Conservation (phyloP, 1,140 invertebrate species). For the Dryas iulia region DNA sequence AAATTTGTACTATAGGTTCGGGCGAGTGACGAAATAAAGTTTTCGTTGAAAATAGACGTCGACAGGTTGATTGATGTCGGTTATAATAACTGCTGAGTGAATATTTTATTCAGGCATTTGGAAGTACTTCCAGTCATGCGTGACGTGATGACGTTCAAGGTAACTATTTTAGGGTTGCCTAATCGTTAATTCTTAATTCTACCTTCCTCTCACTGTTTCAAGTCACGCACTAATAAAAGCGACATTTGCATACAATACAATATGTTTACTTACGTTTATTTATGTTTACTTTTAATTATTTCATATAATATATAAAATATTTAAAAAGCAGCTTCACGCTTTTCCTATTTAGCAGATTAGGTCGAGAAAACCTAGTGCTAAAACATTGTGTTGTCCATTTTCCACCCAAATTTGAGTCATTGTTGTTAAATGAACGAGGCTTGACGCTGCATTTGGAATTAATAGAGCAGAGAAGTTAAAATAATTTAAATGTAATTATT, state of each 20-base stretch:
- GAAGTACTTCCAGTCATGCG: constrained; percentile 41
- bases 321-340: too few species aligned
- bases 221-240: constrained; percentile 22
- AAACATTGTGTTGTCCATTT: too few species aligned
- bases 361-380: too few species aligned
- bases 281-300: constrained; percentile 2
- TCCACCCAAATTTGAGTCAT: too few species aligned
- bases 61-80: constrained; percentile 67
- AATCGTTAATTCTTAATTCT: constrained; percentile 57
- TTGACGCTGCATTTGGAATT: too few species aligned
- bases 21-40: constrained; percentile 54
- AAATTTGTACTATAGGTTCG: constrained; percentile 15
- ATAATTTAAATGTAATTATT: too few species aligned
- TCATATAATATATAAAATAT: not conserved
- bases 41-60: constrained; percentile 62
- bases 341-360: too few species aligned
- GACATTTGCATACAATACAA: constrained; percentile 5
- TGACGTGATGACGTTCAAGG: constrained; percentile 57
- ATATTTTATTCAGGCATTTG: constrained; percentile 63
- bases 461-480: too few species aligned
- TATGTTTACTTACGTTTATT: not conserved
- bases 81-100: constrained; percentile 61
- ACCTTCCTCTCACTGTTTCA: constrained; percentile 40
- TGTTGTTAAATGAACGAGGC: too few species aligned
- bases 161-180: constrained; percentile 60